A percentile compares a stretch with the other conserved stretches of the same genome.
phyloP scores from a whole-genome alignment of 2,797 vertebrate genomes.

The Tadarida brasiliensis region DNA sequence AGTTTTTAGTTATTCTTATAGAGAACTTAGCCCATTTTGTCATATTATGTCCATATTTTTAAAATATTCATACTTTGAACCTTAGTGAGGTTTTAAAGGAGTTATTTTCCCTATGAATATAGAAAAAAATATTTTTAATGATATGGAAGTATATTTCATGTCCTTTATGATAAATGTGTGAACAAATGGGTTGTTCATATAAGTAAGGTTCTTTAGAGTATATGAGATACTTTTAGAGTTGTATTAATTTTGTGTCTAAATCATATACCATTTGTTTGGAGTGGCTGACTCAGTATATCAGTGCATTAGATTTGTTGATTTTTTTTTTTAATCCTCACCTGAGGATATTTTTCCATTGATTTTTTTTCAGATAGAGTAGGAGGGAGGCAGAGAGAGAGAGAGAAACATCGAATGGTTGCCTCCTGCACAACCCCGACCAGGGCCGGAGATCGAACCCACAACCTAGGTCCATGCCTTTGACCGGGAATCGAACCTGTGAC shows the following conservation, averaged over 20 bases:
- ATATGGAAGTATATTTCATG: conserved; percentile 42
- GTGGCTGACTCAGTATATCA: not conserved
- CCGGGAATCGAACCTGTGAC: too few relatives aligned
- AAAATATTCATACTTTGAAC: conserved; percentile 53
- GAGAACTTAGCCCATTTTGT: conserved; percentile 12
- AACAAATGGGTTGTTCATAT: not conserved
- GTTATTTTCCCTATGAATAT: not conserved
- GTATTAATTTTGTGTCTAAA: conserved; percentile 10
- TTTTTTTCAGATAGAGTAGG: too few relatives aligned
- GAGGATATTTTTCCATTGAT: too few relatives aligned
- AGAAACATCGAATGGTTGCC: too few relatives aligned
- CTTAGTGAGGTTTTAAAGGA: conserved; percentile 50
- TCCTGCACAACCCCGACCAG: too few relatives aligned
- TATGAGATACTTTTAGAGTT: conserved; percentile 10
- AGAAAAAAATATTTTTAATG: conserved; percentile 56
- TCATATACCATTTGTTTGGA: not conserved
- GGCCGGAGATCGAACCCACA: too few relatives aligned
- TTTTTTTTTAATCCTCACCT: not conserved
- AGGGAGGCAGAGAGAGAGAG: too few relatives aligned
- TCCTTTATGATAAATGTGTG: not conserved
- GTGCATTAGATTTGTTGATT: not conserved
- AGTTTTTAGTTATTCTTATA: not conserved
- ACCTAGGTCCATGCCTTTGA: too few relatives aligned
- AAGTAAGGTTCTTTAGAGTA: not conserved
- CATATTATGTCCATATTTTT: not conserved